Evolutionary conservation across 2,113 vertebrate species (phyloP), one percentile per base, ranked within the genome.

Genomic region (Copsychus sechellarum): DNA sequence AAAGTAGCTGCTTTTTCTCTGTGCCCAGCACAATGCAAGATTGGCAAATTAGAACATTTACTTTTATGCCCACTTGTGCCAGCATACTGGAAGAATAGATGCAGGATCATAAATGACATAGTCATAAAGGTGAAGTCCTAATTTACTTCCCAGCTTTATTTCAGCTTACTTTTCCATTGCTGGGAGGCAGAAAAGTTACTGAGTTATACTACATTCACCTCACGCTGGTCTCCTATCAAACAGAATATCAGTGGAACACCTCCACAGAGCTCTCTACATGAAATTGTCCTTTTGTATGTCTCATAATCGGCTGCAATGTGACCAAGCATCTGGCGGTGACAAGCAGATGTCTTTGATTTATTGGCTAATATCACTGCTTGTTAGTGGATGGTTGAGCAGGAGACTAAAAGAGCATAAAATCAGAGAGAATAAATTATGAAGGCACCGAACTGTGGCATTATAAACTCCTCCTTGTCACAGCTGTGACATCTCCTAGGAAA

Each of bases 261-360:
- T 98, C 97, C 95, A 95, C 81, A 79, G 97, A 95, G 97, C 95
- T 98, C 97, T 64, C 97, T 94, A 97, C 97, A 94, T 97, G 98
- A 98, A 98, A 98, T 94, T 97, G 98, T 98, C 97, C 97, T 98
- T 98, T 98, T 98, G 94, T 97, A 92, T 67, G 21, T 96, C 97
- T 97, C 97, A 96, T 99, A 99, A 99, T 99, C 98, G 88, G 96
- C 96, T 96, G 98, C 98, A 97, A 98, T 98, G 98, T 98, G 98
- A 98, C 98, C 98, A 98, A 98, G 98, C 98, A 98, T 98, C 98
- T 98, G 98, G 97, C 97, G 90, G 97, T 98, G 98, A 99, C 98
- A 99, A 98, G 98, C 97, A 98, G 97, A 98, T 96, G 90, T 98
- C 97, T 98, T 99, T 99, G 99, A 99, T 99, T 99, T 99, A 99